Percentiles rank a stretch among this genome's conserved stretches.
Conservation (phyloP, 2,797 vertebrate species). For the Thamnophis elegans region DNA sequence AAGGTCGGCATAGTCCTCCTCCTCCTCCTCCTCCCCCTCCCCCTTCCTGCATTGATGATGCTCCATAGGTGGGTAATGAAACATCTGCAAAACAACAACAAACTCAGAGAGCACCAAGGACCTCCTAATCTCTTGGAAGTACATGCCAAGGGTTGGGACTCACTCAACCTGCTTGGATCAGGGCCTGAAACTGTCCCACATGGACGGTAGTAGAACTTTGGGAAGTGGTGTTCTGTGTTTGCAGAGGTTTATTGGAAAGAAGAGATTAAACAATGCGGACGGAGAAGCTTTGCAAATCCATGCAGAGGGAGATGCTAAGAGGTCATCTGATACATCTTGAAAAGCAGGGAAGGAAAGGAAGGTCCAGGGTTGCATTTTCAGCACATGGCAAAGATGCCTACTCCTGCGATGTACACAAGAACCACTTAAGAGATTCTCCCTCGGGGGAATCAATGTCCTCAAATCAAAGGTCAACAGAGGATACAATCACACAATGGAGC, state of each 20-base stretch:
- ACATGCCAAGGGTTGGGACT: not conserved
- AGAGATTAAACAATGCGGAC: not conserved
- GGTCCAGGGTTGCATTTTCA: fast-evolving
- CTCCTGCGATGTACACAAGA: not conserved
- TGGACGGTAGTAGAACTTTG: not conserved
- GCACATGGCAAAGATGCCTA: not conserved
- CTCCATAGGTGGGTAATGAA: not conserved
- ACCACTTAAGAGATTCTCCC: not conserved
- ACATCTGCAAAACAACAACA: not conserved
- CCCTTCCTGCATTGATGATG: not conserved
- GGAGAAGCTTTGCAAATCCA: not conserved
- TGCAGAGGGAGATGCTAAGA: not conserved
- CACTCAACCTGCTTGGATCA: not conserved
- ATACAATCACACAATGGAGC: not conserved
- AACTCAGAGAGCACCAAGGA: not conserved
- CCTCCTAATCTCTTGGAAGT: not conserved
- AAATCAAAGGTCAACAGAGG: conserved; percentile 36
- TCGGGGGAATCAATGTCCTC: not conserved
- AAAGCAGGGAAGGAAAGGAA: not conserved
- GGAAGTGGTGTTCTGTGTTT: not conserved
- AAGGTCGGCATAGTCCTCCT: not conserved
- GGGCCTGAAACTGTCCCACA: not conserved
- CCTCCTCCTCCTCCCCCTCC: too few species aligned
- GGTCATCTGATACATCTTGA: not conserved
- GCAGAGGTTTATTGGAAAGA: not conserved